These are phyloP conservation scores for Gymnocephalus cernua DNA, from an alignment of 2,113 vertebrate species.

Conservation along the genomic window DNA sequence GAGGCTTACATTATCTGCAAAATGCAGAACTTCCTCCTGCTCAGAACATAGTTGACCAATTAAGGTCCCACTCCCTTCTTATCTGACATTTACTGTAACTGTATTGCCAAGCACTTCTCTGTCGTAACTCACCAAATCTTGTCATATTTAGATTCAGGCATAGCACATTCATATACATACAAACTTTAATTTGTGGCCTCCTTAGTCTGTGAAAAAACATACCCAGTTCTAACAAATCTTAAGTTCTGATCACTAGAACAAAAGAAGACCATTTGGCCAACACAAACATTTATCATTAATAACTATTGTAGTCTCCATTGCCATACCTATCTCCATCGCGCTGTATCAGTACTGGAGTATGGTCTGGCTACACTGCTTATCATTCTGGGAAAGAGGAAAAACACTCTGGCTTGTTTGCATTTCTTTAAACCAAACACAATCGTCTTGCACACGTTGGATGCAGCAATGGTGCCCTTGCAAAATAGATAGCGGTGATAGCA, in stretches of 20 bases:
- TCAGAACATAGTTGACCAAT: background rate
- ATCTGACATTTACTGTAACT: constrained; percentile 9
- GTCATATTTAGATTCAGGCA: background rate
- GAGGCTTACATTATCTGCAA: constrained; percentile 4
- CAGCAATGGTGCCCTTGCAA: too few species aligned
- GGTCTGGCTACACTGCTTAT: too few species aligned
- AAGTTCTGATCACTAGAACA: background rate
- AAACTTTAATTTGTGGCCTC: background rate
- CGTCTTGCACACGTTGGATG: too few species aligned
- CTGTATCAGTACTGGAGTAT: too few species aligned
- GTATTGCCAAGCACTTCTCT: background rate
- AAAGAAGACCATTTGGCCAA: background rate
- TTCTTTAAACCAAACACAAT: too few species aligned
- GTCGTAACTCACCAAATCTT: background rate
- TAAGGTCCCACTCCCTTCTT: background rate
- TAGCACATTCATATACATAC: background rate
- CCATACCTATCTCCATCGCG: too few species aligned
- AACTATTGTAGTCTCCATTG: too few species aligned
- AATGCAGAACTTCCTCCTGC: constrained; percentile 45
- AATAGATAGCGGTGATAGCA: too few species aligned
- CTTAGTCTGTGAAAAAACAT: background rate
- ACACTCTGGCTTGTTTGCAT: too few species aligned
- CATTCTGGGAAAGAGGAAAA: too few species aligned
- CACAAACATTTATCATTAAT: background rate
- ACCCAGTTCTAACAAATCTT: background rate